phyloP scores from a whole-genome alignment of 1,140 invertebrate species.

The Bombyx mandarina region DNA sequence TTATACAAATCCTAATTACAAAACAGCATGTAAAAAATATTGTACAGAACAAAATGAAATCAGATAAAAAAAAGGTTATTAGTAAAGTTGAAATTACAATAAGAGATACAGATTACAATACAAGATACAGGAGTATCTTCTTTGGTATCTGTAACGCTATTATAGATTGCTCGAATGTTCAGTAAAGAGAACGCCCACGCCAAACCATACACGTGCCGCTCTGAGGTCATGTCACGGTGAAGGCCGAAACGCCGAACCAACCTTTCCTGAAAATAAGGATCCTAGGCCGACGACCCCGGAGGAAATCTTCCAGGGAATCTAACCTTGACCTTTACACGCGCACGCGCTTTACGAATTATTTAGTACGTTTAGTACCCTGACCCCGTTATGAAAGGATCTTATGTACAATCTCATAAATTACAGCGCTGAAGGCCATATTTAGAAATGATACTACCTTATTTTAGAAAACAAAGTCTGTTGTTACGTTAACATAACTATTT shows the following conservation, averaged over 20 bases:
- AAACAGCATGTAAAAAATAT: no score
- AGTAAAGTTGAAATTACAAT: no score
- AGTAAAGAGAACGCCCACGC: constrained; percentile 43
- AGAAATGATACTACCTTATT: no score
- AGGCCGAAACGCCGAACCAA: constrained; percentile 48
- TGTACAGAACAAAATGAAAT: no score
- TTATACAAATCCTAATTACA: no score
- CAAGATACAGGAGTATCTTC: not conserved
- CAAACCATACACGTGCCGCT: constrained; percentile 47
- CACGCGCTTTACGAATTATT: constrained; percentile 40
- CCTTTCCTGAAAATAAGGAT: constrained; percentile 51
- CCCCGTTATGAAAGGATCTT: constrained; percentile 50
- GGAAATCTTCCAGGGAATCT: constrained; percentile 62
- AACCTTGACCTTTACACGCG: constrained; percentile 65
- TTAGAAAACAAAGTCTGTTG: no score
- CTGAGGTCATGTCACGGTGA: constrained; percentile 45
- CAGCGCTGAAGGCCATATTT: not conserved
- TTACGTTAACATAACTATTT: no score
- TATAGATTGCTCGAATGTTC: constrained; percentile 19
- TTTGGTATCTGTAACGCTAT: constrained; percentile 14
- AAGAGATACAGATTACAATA: no score
- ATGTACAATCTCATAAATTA: constrained; percentile 20
- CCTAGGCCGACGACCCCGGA: constrained; percentile 47
- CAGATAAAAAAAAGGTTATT: no score
- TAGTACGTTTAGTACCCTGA: constrained; percentile 48